phyloP scores from a whole-genome alignment of 2,113 vertebrate genomes.

The Apteryx mantelli region DNA sequence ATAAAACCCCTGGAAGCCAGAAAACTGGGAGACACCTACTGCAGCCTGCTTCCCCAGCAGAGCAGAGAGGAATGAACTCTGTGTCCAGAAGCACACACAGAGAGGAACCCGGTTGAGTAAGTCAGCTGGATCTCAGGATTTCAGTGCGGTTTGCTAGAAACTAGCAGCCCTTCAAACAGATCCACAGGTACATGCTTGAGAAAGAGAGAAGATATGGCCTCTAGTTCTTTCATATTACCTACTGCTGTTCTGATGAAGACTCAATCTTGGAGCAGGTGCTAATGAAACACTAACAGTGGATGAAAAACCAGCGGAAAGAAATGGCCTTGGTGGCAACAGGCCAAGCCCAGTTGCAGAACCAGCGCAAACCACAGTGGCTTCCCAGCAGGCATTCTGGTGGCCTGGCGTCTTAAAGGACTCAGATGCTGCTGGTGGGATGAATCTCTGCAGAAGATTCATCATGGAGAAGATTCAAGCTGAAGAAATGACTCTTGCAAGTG shows the following conservation, averaged over 20 bases:
- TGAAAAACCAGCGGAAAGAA: not conserved
- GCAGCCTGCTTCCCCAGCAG: not conserved
- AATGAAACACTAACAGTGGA: not conserved
- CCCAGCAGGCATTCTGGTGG: not conserved
- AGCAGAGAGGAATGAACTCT: not conserved
- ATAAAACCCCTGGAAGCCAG: not conserved
- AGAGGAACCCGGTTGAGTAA: not conserved
- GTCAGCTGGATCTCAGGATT: not conserved
- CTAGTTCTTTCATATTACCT: not conserved
- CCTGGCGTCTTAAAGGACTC: constrained; percentile 2
- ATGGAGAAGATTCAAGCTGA: constrained; percentile 9
- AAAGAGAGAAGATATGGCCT: constrained; percentile 14
- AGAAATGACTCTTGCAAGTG: not conserved
- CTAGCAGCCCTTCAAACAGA: not conserved
- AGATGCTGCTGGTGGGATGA: constrained; percentile 37
- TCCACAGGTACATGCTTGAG: not conserved
- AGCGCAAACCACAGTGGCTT: not conserved
- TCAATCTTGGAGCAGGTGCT: not conserved
- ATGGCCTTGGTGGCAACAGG: not conserved
- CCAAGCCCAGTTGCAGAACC: not conserved
- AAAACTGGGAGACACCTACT: not conserved
- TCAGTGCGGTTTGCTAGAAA: not conserved
- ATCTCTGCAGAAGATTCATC: not conserved
- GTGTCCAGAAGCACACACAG: not conserved
- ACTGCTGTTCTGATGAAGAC: not conserved